Conservation (phyloP, 2,797 vertebrate genomes). For the Ctenopoma kingsleyae region DNA sequence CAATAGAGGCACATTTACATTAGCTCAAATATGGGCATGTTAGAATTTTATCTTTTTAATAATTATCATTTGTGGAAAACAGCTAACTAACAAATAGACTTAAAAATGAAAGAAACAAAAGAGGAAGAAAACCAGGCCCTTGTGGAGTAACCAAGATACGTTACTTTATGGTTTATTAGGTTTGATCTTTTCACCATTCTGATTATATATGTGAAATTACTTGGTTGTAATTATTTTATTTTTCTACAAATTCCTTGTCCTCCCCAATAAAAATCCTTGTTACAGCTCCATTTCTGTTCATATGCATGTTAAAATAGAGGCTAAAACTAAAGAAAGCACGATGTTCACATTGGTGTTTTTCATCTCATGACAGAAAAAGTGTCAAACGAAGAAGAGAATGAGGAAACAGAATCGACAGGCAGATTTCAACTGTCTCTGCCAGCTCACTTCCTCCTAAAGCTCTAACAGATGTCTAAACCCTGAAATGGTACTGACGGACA, state of each 20-base stretch:
- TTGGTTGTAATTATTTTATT: neutral
- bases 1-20: constrained; percentile 1
- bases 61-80: neutral
- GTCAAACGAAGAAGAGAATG: constrained; percentile 54
- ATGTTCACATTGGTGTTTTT: constrained; percentile 22
- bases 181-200: neutral
- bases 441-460: constrained; percentile 76
- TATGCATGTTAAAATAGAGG: neutral
- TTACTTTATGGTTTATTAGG: neutral
- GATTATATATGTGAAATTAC: neutral
- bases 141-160: too few species aligned
- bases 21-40: neutral
- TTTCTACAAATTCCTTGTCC: neutral
- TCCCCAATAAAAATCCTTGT: neutral
- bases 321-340: neutral
- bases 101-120: neutral
- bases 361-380: constrained; percentile 22
- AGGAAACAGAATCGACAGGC: constrained; percentile 69
- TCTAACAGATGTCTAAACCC: constrained; percentile 47
- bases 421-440: constrained; percentile 73
- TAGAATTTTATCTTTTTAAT: neutral
- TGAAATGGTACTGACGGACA: constrained; percentile 21
- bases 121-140: neutral
- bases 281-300: too few species aligned
- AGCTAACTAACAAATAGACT: neutral